These are phyloP conservation scores for Eudasyphora cyanicolor DNA, from an alignment of 2,888 invertebrate genomes.

Conservation along the genomic window DNA sequence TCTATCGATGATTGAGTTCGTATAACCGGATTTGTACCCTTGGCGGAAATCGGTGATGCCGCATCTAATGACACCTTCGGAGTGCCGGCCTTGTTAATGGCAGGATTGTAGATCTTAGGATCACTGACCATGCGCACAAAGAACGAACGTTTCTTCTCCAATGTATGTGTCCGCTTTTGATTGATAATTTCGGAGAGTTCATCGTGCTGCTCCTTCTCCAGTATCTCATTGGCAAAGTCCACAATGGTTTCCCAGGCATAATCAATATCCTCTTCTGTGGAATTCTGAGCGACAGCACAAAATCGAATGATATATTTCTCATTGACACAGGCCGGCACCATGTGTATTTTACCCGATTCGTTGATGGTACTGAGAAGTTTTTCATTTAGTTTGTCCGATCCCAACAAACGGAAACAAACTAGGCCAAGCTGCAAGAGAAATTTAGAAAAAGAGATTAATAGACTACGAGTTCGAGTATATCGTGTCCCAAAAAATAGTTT, in stretches of 20 bases:
- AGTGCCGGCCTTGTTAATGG: slow-evolving; percentile 89
- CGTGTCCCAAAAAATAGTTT: too few species aligned
- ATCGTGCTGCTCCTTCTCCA: slow-evolving; percentile 86
- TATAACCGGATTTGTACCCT: slow-evolving; percentile 76
- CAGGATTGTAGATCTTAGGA: slow-evolving; percentile 97
- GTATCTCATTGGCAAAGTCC: slow-evolving; percentile 89
- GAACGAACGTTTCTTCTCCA: slow-evolving; percentile 96
- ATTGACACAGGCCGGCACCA: slow-evolving; percentile 96
- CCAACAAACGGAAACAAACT: slow-evolving; percentile 94
- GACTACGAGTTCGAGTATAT: too few species aligned
- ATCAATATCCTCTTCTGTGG: slow-evolving; percentile 91
- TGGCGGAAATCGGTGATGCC: slow-evolving; percentile 75
- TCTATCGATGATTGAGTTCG: slow-evolving; percentile 80
- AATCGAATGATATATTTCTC: slow-evolving; percentile 96
- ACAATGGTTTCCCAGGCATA: slow-evolving; percentile 92
- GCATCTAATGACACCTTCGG: slow-evolving; percentile 80
- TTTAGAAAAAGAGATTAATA: not conserved
- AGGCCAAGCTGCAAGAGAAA: slow-evolving; percentile 86
- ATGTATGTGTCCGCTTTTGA: slow-evolving; percentile 87
- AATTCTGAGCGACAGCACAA: slow-evolving; percentile 95
- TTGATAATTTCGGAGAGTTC: slow-evolving; percentile 88
- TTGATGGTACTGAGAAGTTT: slow-evolving; percentile 95
- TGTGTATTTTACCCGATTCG: slow-evolving; percentile 96
- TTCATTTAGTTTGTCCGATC: slow-evolving; percentile 91
- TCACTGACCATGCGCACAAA: slow-evolving; percentile 99